Evolutionary conservation across 2,888 invertebrate species (phyloP), one percentile per base, ranked within the genome.

Genomic region (Chrysomela aeneicollis): DNA sequence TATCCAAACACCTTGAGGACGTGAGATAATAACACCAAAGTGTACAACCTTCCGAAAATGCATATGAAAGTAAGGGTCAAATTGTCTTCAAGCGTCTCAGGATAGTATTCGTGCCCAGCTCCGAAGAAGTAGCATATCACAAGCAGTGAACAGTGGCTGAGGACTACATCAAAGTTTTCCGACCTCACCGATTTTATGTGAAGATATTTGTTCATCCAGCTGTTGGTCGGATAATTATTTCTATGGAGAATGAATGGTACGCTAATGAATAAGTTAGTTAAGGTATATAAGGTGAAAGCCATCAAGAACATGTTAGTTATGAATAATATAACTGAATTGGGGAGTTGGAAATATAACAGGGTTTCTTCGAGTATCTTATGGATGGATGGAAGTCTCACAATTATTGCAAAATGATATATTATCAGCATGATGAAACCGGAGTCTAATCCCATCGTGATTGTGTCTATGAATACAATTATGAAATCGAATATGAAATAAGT

Each of bases 121-220:
- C 55, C 55, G n/a, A 55, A 55, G 22, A 42, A 55, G 21, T 55
- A 19, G 15, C 55, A 55, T 9, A 10, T 19, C 10, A 37, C 18
- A 15, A 55, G 19, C 4, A 55, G n/a, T 2, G 18, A 9, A 18
- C 35, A 15, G 8, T 42, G 18, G 12, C 3, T 8, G 18, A 35
- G 42, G 0, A 55, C 15, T 1, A 21, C 15, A 19, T 8, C 9
- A 1, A 32, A 35, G 26, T 26, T 26, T 26, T 26, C 6, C 3
- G 26, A 6, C 26, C 4, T 26, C 26, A 26, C 6, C 4, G n/a
- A n/a, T n/a, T n/a, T n/a, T n/a, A n/a, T n/a, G 26, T 26, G 26
- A 5, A 26, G 26, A 6, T 26, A 6, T 26, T 26, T 26, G 4
- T 26, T 6, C 26, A 26, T 26, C 26, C 26, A 26, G 26, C 6